Base-by-base conservation (phyloP, 1,140 invertebrate genomes). In the Drosophila bocki region DNA sequence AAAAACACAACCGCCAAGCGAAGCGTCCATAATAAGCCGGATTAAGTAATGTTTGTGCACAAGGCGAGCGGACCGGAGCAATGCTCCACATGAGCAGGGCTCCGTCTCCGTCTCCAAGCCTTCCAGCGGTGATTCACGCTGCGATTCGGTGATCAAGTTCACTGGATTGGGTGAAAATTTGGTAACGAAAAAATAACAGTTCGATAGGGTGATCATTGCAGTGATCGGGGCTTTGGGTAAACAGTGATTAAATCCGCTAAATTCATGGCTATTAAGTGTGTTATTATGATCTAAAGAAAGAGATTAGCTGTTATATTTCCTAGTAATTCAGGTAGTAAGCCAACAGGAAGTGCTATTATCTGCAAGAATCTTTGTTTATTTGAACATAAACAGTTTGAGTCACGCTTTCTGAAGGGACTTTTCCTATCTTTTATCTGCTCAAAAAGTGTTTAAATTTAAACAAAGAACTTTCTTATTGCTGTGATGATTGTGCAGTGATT, bases 21-120 rank as follows among this genome's bases (percentile, higher is more conserved):
- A 62, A 80, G 83, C 84, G 77, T 83, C 84, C 69, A 81, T 88
- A 88, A 88, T 88, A 88, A 88, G 84, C 80, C 84, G 78, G 77
- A 84, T 88, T 88, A 88, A 88, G 80, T 88, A 88, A 88, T 77
- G 75, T 75, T 39, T 74, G 61, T 79, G 71, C 68, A 72, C 53
- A 72, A 41, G 64, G 51, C 68, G 50, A 71, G 50, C 68, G 64
- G 26, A 45, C 37, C 32, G 68, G 48, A 54, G 68, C 53, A 56
- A 39, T 39, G 53, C 53, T 56, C 53, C 69, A 71, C 69, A 58
- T 58, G 65, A 56, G 68, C 67, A 71, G 69, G 69, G 69, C 59
- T 61, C 54, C 54, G 11, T 19, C 54, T 57, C 33, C 53, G 8
- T 11, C 39, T 53, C 22, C 50, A 47, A 8, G 51, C 35, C 62